Evolutionary conservation across 2,888 invertebrate genomes (phyloP).

Genomic region (Chaitophorus viminalis): DNA sequence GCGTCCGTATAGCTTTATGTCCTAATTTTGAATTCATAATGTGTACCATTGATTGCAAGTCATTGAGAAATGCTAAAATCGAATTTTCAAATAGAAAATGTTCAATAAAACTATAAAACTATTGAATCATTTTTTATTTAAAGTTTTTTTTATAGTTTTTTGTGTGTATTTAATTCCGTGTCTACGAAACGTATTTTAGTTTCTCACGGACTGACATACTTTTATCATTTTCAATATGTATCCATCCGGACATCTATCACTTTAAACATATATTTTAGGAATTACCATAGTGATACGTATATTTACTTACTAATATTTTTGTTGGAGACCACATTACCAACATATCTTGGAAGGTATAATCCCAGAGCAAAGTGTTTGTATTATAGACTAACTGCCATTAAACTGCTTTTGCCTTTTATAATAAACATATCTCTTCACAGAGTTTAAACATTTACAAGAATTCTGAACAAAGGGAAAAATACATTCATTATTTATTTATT

Average conservation of each 20-base stretch:
- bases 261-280: background rate
- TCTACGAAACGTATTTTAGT: background rate
- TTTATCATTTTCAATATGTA: background rate
- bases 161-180: background rate
- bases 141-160: background rate
- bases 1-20: background rate
- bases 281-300: background rate
- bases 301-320: background rate
- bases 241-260: background rate
- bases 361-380: background rate
- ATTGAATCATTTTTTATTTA: background rate
- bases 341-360: too few species aligned
- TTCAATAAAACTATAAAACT: background rate
- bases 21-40: constrained; percentile 20
- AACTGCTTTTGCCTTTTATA: too few species aligned
- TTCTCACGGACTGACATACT: constrained; percentile 5
- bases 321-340: too few species aligned
- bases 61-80: constrained; percentile 12
- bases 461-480: too few species aligned
- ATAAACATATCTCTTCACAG: too few species aligned
- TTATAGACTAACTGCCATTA: too few species aligned
- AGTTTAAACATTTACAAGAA: too few species aligned
- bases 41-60: background rate
- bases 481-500: background rate
- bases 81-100: constrained; percentile 1